phyloP scores from a whole-genome alignment of 2,888 invertebrate genomes.

The Caenorhabditis sp. region DNA sequence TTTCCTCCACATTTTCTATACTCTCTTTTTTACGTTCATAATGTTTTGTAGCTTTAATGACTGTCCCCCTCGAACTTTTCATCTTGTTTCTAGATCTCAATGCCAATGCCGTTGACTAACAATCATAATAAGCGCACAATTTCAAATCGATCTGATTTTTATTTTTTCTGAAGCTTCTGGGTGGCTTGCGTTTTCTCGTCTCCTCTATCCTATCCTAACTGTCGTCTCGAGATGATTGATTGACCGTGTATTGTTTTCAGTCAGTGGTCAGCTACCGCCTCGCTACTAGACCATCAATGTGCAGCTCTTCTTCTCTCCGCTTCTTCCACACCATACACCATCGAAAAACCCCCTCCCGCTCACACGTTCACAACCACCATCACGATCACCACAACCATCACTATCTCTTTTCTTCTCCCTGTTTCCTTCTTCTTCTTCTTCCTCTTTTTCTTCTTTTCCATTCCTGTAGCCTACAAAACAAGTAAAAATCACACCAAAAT shows the following conservation, averaged over 20 bases:
- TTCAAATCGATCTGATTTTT: too few relatives aligned
- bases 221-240: constrained; percentile 46
- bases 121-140: not conserved
- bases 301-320: constrained; percentile 53
- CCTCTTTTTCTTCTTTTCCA: constrained; percentile 8
- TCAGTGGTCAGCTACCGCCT: constrained; percentile 75
- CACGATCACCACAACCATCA: too few relatives aligned
- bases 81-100: constrained; percentile 1
- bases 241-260: constrained; percentile 66
- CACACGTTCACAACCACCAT: too few relatives aligned
- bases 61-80: constrained; percentile 21
- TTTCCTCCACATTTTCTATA: constrained; percentile 1
- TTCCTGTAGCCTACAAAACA: not conserved
- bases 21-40: not conserved
- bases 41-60: constrained; percentile 26
- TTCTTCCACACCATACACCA: constrained; percentile 46
- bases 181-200: constrained; percentile 6
- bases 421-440: constrained; percentile 8
- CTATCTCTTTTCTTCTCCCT: constrained; percentile 13
- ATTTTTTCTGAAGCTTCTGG: not conserved
- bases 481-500: constrained; percentile 34
- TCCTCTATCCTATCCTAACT: constrained; percentile 33
- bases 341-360: constrained; percentile 32
- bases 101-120: not conserved
- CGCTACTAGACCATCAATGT: constrained; percentile 67